phyloP scores from a whole-genome alignment of 1,140 invertebrate species.

The Lepidostoma basale region DNA sequence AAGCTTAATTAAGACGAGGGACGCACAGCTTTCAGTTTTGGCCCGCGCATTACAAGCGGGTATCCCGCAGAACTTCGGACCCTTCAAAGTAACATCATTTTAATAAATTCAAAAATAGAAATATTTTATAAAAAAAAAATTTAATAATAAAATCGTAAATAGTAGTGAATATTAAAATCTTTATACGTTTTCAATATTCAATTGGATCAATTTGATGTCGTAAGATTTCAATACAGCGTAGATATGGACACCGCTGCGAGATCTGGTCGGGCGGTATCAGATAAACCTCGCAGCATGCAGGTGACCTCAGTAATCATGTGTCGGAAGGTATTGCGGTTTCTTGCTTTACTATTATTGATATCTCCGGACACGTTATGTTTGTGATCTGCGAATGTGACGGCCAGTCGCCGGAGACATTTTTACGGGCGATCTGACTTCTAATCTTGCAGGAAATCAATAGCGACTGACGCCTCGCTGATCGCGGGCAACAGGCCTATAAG shows the following conservation, averaged over 20 bases:
- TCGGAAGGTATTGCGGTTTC: constrained; percentile 44
- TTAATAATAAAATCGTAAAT: too few relatives aligned
- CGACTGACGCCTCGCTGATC: neutral
- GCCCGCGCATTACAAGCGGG: too few relatives aligned
- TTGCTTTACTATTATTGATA: constrained; percentile 8
- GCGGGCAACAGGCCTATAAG: too few relatives aligned
- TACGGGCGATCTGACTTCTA: constrained; percentile 31
- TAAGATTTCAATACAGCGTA: neutral
- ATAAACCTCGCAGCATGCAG: constrained; percentile 33
- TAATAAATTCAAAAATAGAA: too few relatives aligned
- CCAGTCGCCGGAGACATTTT: constrained; percentile 27
- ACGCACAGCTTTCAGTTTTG: too few relatives aligned
- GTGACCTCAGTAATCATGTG: constrained; percentile 46
- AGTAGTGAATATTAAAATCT: too few relatives aligned
- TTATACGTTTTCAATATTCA: neutral
- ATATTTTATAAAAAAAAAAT: too few relatives aligned
- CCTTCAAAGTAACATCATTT: too few relatives aligned
- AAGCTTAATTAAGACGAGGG: too few relatives aligned
- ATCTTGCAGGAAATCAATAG: constrained; percentile 35
- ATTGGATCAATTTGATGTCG: neutral
- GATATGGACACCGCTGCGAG: too few relatives aligned
- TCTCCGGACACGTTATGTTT: constrained; percentile 7
- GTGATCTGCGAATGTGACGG: constrained; percentile 1
- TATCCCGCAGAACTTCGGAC: too few relatives aligned
- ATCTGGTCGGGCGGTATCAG: too few relatives aligned